phyloP scores from a whole-genome alignment of 2,113 vertebrate genomes.

The Pipra filicauda region DNA sequence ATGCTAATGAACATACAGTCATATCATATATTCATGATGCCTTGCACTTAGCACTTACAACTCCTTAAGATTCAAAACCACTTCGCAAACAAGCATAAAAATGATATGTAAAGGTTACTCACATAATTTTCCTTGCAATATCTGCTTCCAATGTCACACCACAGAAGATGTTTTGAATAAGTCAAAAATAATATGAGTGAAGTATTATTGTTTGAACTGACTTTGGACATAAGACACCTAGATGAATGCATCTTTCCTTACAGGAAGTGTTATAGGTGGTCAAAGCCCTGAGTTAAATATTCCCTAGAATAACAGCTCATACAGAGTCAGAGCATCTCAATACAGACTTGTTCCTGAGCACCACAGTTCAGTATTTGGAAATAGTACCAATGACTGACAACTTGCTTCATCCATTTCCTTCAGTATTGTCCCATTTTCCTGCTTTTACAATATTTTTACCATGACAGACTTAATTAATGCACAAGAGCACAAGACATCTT shows the following conservation, averaged over 20 bases:
- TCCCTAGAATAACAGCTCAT: neutral
- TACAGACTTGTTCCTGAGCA: neutral
- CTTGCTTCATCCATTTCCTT: neutral
- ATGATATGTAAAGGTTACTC: neutral
- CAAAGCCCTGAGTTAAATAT: neutral
- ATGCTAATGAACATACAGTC: neutral
- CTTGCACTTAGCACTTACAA: neutral
- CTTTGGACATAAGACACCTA: neutral
- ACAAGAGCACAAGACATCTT: neutral
- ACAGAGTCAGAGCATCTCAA: neutral
- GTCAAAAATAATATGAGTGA: neutral
- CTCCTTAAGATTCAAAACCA: conserved; percentile 1
- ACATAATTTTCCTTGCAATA: neutral
- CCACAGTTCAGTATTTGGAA: neutral
- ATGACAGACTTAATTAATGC: neutral
- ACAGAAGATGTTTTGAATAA: neutral
- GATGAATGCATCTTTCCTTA: neutral
- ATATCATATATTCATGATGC: neutral
- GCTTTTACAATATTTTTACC: neutral
- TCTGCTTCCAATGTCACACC: neutral
- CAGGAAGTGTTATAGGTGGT: neutral
- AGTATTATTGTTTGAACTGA: neutral
- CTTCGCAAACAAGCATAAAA: conserved; percentile 11
- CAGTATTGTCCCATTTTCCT: neutral
- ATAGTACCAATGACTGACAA: neutral